Conservation (phyloP, 2,888 invertebrate genomes). For the Scelioninae gen. 1 region DNA sequence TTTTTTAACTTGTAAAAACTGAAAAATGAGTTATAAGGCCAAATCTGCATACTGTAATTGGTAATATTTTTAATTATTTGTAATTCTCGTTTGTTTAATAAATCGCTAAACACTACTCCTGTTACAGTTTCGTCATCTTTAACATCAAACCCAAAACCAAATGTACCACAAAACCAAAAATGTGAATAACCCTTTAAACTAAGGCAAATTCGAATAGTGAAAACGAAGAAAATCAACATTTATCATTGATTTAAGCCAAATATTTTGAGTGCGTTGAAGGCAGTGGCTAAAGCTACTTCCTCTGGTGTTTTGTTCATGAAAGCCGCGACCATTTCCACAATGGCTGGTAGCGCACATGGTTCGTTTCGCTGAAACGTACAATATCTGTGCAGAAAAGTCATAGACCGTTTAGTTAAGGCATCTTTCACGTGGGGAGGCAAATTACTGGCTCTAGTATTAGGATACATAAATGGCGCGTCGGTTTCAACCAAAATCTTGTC, state of each 20-base stretch:
- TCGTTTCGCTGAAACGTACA: constrained; percentile 98
- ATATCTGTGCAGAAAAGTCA: constrained; percentile 93
- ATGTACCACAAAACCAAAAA: too few relatives aligned
- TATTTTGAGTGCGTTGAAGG: constrained; percentile 95
- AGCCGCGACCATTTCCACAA: constrained; percentile 97
- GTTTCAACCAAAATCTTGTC: constrained; percentile 95
- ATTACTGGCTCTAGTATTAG: constrained; percentile 96
- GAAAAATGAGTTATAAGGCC: too few relatives aligned
- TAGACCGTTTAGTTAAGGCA: constrained; percentile 92
- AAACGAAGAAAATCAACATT: too few relatives aligned
- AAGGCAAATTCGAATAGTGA: too few relatives aligned
- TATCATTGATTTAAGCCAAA: constrained; percentile 92
- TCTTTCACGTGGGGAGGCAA: constrained; percentile 94
- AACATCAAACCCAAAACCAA: too few relatives aligned
- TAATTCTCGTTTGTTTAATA: too few relatives aligned
- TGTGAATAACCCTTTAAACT: too few relatives aligned
- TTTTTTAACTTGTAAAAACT: too few relatives aligned
- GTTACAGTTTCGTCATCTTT: too few relatives aligned
- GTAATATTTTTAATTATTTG: too few relatives aligned
- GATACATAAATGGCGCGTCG: constrained; percentile 98
- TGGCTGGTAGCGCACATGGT: constrained; percentile 96
- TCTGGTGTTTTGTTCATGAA: constrained; percentile 94
- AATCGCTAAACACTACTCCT: too few relatives aligned
- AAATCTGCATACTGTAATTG: too few relatives aligned
- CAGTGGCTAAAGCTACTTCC: constrained; percentile 95